Evolutionary conservation across 1,140 invertebrate genomes (phyloP), one percentile per base, ranked within the genome.

Genomic region (Hyles euphorbiae): DNA sequence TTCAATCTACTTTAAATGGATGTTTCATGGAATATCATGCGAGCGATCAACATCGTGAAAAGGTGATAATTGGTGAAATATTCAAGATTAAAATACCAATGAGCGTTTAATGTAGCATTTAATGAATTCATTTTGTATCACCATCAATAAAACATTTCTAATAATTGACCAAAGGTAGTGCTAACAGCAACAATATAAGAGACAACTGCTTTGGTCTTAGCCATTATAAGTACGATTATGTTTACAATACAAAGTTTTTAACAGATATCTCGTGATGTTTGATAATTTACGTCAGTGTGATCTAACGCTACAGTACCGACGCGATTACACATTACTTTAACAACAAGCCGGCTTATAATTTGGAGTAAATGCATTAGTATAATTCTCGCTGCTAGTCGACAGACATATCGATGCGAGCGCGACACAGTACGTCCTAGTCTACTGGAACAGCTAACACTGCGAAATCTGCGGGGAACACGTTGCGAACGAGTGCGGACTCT

Each of bases 121-220:
- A 79, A 80, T 73, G 71, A 81, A 72, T 82, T 63, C 65, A 76
- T 75, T 72, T 68, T 67, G 69, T 74, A 82, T 79, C 69, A 81
- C 68, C 74, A 70, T 70, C 64, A 77, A 76, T 76, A 77, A 80
- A 85, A 78, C 78, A 67, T 76, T 44, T 76, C 82, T 88, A 88
- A 76, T 88, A 88, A 88, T 88, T 88, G 86, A 88, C 83, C 86
- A 87, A 87, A 88, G 76, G 70, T 87, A 83, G 83, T 83, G 83
- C 82, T 79, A 83, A 73, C 70, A 83, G 78, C 82, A 83, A 86
- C 73, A 83, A 79, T 74, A 77, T 67, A 78, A 51, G 69, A 76
- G 73, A 81, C 69, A 76, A 81, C 72, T 70, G 73, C 81, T 87
- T 86, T 85, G 84, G 83, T 85, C 81, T 87, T 70, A 82, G 67